phyloP scores from a whole-genome alignment of 2,888 invertebrate species.

The Drosophila demipolita region DNA sequence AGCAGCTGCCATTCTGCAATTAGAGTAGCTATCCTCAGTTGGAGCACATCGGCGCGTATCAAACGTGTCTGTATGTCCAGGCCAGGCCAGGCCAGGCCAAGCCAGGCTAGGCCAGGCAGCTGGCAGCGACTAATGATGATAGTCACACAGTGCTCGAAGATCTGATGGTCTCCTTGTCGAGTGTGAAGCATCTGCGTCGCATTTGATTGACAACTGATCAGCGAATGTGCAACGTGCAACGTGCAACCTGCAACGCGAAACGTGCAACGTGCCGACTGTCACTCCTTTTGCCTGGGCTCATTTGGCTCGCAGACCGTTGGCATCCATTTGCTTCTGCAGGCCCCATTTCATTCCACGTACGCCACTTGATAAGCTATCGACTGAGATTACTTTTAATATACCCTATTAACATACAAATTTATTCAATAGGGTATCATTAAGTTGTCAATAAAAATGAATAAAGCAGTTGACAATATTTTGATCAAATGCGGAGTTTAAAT shows the following conservation, averaged over 20 bases:
- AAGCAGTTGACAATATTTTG: neutral
- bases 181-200: constrained; percentile 81
- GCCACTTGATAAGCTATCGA: constrained; percentile 46
- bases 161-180: constrained; percentile 36
- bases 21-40: constrained; percentile 54
- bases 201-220: constrained; percentile 82
- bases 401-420: neutral
- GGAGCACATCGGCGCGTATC: constrained; percentile 63
- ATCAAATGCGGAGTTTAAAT: no score
- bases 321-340: constrained; percentile 41
- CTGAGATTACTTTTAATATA: neutral
- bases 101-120: constrained; percentile 4
- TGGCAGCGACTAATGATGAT: constrained; percentile 78
- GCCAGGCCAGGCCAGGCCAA: neutral
- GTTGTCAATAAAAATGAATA: neutral
- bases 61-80: constrained; percentile 70
- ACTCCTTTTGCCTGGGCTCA: constrained; percentile 16
- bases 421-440: neutral
- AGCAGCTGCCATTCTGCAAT: constrained; percentile 72
- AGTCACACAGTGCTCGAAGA: constrained; percentile 32
- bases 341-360: constrained; percentile 51
- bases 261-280: constrained; percentile 26
- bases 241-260: constrained; percentile 17
- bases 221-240: constrained; percentile 42
- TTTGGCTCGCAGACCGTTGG: constrained; percentile 42